Conservation (phyloP, 2,888 invertebrate species). For the Drosophila formosana region DNA sequence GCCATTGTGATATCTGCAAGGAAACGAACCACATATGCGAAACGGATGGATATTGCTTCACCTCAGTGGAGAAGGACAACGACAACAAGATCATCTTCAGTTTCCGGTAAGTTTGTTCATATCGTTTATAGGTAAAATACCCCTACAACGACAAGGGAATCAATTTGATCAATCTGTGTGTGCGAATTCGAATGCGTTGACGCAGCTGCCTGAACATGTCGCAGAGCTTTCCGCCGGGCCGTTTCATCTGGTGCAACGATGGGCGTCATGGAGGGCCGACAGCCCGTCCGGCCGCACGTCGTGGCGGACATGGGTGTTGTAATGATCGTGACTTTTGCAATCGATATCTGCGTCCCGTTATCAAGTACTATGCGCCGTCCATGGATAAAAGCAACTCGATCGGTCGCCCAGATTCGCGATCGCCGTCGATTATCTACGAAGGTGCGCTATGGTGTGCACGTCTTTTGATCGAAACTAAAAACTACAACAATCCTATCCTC, state of each 20-base stretch:
- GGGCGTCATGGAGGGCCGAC: conserved; percentile 83
- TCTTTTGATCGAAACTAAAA: conserved; percentile 24
- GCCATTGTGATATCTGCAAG: conserved; percentile 92
- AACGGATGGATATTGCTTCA: conserved; percentile 95
- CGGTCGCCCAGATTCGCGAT: conserved; percentile 23
- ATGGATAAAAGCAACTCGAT: conserved; percentile 20
- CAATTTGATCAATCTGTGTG: conserved; percentile 26
- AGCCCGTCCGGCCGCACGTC: conserved; percentile 81
- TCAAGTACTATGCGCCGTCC: conserved; percentile 75
- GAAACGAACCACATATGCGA: conserved; percentile 92
- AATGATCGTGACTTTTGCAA: conserved; percentile 84
- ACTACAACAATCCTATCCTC: not conserved
- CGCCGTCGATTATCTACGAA: conserved; percentile 62
- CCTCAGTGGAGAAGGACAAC: conserved; percentile 88
- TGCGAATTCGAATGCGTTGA: conserved; percentile 30
- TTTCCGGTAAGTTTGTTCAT: conserved; percentile 90
- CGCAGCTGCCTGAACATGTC: conserved; percentile 83
- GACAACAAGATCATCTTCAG: conserved; percentile 86
- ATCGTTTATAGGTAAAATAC: not conserved
- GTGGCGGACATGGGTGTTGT: conserved; percentile 84
- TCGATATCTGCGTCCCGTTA: conserved; percentile 85
- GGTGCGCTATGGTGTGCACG: conserved; percentile 77
- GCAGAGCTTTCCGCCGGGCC: conserved; percentile 84
- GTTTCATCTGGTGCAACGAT: conserved; percentile 85
- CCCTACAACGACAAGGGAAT: conserved; percentile 2